These are phyloP conservation scores for Cheilosia vernalis DNA, from an alignment of 2,888 invertebrate genomes.

Conservation along the genomic window DNA sequence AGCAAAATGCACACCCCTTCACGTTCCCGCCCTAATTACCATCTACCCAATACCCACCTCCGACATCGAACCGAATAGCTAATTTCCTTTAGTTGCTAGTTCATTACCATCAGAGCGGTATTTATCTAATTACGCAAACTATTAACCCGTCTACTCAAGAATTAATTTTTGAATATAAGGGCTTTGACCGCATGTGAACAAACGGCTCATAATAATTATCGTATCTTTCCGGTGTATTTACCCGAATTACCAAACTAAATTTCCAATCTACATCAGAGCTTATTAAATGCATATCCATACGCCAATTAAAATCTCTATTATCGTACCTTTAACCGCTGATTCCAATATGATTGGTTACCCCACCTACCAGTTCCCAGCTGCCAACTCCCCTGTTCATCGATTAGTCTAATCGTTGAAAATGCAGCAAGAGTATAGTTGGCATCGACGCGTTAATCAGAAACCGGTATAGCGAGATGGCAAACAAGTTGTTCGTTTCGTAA, in stretches of 20 bases:
- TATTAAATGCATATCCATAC: conserved; percentile 32
- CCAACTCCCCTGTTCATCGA: neutral
- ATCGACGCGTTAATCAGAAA: conserved; percentile 41
- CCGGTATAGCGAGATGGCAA: conserved; percentile 3
- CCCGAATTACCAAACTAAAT: conserved; percentile 30
- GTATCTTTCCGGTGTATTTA: conserved; percentile 32
- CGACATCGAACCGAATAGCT: too few species aligned
- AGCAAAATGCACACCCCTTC: too few species aligned
- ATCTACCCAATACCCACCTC: too few species aligned
- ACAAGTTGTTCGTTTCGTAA: conserved; percentile 37
- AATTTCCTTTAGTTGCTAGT: neutral
- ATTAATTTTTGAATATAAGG: neutral
- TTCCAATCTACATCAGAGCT: conserved; percentile 12
- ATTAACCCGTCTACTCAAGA: neutral
- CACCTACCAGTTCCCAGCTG: neutral
- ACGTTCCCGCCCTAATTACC: too few species aligned
- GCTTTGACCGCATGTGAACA: neutral
- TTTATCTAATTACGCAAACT: neutral
- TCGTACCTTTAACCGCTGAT: neutral
- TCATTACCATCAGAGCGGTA: neutral
- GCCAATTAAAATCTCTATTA: conserved; percentile 46
- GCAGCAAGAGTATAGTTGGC: conserved; percentile 18
- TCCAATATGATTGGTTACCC: too few species aligned
- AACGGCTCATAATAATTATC: conserved; percentile 11
- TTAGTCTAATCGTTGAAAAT: conserved; percentile 3